These are phyloP conservation scores for Lacanobia wlatinum DNA, from an alignment of 2,888 invertebrate species.

Conservation along the genomic window DNA sequence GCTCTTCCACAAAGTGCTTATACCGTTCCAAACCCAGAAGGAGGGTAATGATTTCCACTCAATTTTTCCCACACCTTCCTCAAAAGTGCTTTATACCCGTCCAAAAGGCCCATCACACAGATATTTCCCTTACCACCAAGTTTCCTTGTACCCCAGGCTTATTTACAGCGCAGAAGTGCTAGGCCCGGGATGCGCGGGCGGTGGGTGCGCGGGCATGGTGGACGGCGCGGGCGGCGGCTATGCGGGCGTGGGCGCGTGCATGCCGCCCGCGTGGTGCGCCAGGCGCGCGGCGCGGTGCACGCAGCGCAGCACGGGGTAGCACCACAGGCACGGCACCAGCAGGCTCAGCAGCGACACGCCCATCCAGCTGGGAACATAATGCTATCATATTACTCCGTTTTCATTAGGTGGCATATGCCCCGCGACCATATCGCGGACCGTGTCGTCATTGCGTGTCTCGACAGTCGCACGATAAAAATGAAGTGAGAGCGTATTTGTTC, in stretches of 20 bases:
- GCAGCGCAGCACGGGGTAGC: conserved; percentile 96
- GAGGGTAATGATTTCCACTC: background rate
- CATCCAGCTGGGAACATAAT: conserved; percentile 92
- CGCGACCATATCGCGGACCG: too few species aligned
- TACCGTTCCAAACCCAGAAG: too few species aligned
- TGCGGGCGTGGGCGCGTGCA: conserved; percentile 90
- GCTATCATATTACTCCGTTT: too few species aligned
- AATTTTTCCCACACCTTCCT: background rate
- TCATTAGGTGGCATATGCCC: too few species aligned
- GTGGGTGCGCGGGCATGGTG: too few species aligned
- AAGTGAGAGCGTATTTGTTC: too few species aligned
- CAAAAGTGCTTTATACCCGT: background rate
- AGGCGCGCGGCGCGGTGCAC: conserved; percentile 95
- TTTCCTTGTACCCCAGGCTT: background rate
- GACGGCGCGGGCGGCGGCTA: background rate
- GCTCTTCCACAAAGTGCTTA: background rate
- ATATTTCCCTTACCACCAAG: background rate
- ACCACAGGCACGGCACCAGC: conserved; percentile 98
- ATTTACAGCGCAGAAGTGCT: too few species aligned
- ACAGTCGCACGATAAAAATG: too few species aligned
- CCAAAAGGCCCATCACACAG: background rate
- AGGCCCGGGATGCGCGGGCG: background rate
- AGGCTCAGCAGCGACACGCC: conserved; percentile 96
- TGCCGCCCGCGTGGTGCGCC: conserved; percentile 96
- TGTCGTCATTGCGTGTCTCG: too few species aligned